Conservation (phyloP, 2,113 vertebrate genomes). For the Nicator chloris region DNA sequence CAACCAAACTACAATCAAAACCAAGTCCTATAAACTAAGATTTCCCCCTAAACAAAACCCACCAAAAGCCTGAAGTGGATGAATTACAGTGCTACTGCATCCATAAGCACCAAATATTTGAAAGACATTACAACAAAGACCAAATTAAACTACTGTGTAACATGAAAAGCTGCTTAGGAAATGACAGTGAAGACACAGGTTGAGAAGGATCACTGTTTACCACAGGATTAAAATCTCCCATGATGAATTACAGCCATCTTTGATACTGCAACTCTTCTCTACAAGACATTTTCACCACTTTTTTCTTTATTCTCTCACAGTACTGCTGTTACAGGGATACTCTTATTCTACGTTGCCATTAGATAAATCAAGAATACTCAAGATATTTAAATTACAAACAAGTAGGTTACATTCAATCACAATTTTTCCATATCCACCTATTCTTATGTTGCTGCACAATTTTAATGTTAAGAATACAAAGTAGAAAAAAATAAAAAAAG, state of each 20-base stretch:
- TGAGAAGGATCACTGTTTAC: neutral
- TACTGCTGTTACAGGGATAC: neutral
- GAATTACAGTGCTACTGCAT: neutral
- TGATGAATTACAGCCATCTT: neutral
- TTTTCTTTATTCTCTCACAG: neutral
- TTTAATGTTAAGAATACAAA: neutral
- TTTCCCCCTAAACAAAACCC: neutral
- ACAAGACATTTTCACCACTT: neutral
- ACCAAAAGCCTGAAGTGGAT: neutral
- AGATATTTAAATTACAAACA: neutral
- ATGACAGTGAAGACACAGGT: neutral
- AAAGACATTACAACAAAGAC: neutral
- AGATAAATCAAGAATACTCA: neutral
- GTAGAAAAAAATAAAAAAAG: neutral
- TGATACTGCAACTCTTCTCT: neutral
- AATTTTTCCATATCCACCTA: neutral
- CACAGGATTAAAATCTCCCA: neutral
- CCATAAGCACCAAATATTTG: neutral
- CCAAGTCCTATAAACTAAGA: neutral
- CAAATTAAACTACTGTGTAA: neutral
- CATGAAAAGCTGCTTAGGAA: neutral
- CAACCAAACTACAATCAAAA: neutral
- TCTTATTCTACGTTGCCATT: neutral
- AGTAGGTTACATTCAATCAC: neutral
- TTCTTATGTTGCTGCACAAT: rapidly evolving